A percentile compares a stretch with the other conserved stretches of the same genome.
phyloP scores from a whole-genome alignment of 2,113 vertebrate species.

The Mobula hypostoma region DNA sequence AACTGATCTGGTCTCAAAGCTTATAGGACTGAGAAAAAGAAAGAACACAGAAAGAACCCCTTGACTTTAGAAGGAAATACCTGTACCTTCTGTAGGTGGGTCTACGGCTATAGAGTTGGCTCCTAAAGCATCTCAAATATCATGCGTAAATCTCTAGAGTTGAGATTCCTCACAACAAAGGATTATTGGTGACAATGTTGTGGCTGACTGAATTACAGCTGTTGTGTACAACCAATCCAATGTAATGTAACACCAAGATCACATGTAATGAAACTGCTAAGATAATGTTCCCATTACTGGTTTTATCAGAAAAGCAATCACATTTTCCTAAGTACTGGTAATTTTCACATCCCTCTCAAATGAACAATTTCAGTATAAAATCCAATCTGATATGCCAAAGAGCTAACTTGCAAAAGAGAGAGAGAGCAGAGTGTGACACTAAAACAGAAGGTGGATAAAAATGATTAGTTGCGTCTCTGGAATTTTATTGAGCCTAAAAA shows the following conservation, averaged over 20 bases:
- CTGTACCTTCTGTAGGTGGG: too few relatives aligned
- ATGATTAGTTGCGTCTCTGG: background rate
- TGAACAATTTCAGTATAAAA: slow-evolving; percentile 1
- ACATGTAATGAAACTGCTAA: background rate
- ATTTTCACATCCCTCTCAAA: slow-evolving; percentile 11
- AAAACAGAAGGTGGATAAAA: background rate
- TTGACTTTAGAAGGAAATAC: too few relatives aligned
- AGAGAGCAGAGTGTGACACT: background rate
- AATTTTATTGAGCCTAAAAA: slow-evolving; percentile 30
- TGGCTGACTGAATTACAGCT: background rate
- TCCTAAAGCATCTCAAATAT: too few relatives aligned
- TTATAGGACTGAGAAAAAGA: too few relatives aligned
- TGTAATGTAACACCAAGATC: slow-evolving; percentile 10
- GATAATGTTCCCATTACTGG: background rate
- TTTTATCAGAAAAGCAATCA: background rate
- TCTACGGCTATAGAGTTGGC: too few relatives aligned
- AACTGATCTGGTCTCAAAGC: too few relatives aligned
- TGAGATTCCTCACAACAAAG: too few relatives aligned
- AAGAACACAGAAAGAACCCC: too few relatives aligned
- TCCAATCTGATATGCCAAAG: background rate
- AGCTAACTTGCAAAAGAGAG: background rate
- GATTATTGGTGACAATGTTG: background rate
- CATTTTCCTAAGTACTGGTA: background rate
- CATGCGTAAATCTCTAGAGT: too few relatives aligned
- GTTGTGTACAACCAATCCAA: slow-evolving; percentile 20